Conservation (phyloP, 92 coral and sea anemone species). For the Epizoanthus fatuus region DNA sequence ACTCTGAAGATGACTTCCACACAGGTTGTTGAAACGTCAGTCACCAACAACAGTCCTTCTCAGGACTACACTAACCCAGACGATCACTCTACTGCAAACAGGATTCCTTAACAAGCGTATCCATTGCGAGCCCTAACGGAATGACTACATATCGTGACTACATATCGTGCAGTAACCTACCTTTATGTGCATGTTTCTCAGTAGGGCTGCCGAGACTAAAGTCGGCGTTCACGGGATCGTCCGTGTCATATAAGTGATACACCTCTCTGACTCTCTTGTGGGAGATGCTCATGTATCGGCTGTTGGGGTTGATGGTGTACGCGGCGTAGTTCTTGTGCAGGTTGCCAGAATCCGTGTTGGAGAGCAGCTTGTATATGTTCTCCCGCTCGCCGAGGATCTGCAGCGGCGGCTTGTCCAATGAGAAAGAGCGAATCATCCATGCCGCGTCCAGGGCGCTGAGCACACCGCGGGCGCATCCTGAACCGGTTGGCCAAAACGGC, state of each 20-base stretch:
- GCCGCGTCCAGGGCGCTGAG: slow-evolving; percentile 98
- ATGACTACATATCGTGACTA: too few relatives aligned
- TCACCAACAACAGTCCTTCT: too few relatives aligned
- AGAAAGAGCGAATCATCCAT: slow-evolving; percentile 97
- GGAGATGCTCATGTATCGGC: slow-evolving; percentile 88
- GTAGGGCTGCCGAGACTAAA: slow-evolving; percentile 94
- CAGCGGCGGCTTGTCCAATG: slow-evolving; percentile 94
- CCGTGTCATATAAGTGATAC: slow-evolving; percentile 94
- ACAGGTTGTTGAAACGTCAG: too few relatives aligned
- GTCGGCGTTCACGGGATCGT: slow-evolving; percentile 97
- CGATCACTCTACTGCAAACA: too few relatives aligned
- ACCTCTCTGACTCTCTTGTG: slow-evolving; percentile 90
- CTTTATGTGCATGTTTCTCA: slow-evolving; percentile 59
- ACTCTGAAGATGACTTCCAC: too few relatives aligned
- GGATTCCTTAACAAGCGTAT: too few relatives aligned
- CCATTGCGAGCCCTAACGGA: too few relatives aligned
- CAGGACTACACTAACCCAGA: too few relatives aligned
- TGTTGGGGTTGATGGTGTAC: slow-evolving; percentile 92
- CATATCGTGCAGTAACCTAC: slow-evolving; percentile 45
- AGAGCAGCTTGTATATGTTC: slow-evolving; percentile 91
- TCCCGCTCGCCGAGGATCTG: slow-evolving; percentile 96
- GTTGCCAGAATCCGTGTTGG: slow-evolving; percentile 88
- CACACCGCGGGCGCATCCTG: slow-evolving; percentile 99
- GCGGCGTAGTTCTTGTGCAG: slow-evolving; percentile 87
- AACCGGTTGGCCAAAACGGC: slow-evolving; percentile 99